Base-by-base conservation (phyloP, 2,113 vertebrate genomes). In the Cephalopholis sonnerati region DNA sequence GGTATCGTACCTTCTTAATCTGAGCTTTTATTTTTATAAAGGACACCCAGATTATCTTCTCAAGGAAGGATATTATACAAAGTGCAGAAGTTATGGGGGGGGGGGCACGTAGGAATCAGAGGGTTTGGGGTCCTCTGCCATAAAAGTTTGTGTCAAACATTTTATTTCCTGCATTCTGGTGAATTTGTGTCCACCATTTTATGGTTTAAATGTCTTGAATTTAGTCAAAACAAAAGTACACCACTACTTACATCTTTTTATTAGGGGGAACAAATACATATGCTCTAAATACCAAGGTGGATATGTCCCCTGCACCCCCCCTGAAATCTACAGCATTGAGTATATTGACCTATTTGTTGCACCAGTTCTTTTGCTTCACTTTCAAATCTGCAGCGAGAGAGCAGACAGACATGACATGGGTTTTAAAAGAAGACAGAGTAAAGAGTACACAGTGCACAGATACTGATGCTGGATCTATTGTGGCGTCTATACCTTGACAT, bases 281-380 rank as follows among this genome's bases (percentile, higher is more conserved):
- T 44, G 41, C 10, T 44, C 41, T 44, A 44, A 44, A 44, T 44
- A 9, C 41, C 11, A 12, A 44, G 41, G 41, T 11, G 41, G 41
- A 44, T 9, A 3, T 44, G 41, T 44, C 41, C 10, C 41, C 8
- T 9, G 41, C 41, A 11, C 8, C 8, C 8, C 41, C 8, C 11
- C 41, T 44, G 10, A 44, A 58, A 59, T 55, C 44, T 61, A 67
- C 41, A 62, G 27, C 36, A 16, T 3, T 59, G 13, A 71, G 7
- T 57, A 58, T 44, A 61, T 36, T 65, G 66, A 32, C 66, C 27
- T 64, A 82, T 72, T 79, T 82, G 53, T 79, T 64, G 25, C 24
- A 74, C 24, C 53, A 16, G 9, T 22, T 16, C 15, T 54, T 41
- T 53, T 59, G 29, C 39, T 59, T 69, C n/a, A 51, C 27, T 79